Evolutionary conservation across 2,888 invertebrate genomes (phyloP), one percentile per base, ranked within the genome.

Genomic region (Lasioglossum oenotherae): DNA sequence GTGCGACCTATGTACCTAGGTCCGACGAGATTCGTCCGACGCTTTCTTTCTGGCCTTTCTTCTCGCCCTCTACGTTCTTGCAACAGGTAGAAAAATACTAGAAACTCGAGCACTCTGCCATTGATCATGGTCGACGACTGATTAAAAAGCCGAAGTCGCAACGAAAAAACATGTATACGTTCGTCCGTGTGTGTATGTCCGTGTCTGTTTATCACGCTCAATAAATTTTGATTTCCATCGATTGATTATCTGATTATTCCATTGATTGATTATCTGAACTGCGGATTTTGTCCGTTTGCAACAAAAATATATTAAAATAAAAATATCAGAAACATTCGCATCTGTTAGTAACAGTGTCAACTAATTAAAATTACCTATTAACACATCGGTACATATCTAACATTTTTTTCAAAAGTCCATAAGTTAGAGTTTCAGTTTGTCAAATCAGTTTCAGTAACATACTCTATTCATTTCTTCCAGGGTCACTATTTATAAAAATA

Each of bases 21-120:
- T 85, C 86, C 73, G 44, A 83, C 60, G 89, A 87, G 89, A 91
- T 91, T 89, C 91, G 23, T 77, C 74, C 75, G 41, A 69, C 27
- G 44, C 60, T 35, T n/a, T 53, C 16, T 44, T 60, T 19, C 14
- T 72, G 4, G 4, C n/a, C 31, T 31, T 44, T 8, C 23, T 27
- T 64, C n/a, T 72, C n/a, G 12, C 23, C 41, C 38, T 46, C 35
- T 19, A 27, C 8, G 49, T 78, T 31, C 19, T 38, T 41, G 19
- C 19, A 8, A 67, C 38, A 71, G 38, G 35, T 23, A 38, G 31
- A 38, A 73, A 35, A 41, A 35, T 38, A 10, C 44, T 35, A 38
- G 35, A n/a, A 60, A 74, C 71, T 74, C 31, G 41, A 53, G 41
- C 69, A 64, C 84, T 83, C 76, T 83, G 83, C 83, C 64, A 72